A percentile compares a stretch with the other conserved stretches of the same genome.
Evolutionary conservation across 2,888 invertebrate species (phyloP).

Genomic region (Acanthosepion pharaonis): DNA sequence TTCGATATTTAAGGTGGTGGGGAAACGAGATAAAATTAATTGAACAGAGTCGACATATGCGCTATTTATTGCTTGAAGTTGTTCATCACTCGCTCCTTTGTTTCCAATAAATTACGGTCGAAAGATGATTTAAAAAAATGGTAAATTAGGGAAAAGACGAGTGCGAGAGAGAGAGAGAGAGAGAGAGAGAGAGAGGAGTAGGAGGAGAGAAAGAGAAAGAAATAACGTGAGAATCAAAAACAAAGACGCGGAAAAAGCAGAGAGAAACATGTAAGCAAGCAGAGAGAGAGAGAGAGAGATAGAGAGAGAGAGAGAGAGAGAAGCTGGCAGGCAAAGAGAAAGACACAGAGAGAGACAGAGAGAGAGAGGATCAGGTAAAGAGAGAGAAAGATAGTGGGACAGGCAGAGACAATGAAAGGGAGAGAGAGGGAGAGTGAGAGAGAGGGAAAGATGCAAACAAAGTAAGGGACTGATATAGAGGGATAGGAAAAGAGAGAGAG

Average conservation of each 20-base stretch:
- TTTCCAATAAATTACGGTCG: too few relatives aligned
- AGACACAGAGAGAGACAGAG: not conserved
- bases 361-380: not conserved
- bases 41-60: too few relatives aligned
- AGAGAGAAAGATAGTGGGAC: not conserved
- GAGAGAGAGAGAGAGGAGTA: not conserved
- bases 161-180: not conserved
- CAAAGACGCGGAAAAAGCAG: not conserved
- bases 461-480: too few relatives aligned
- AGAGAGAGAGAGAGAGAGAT: not conserved
- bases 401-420: not conserved
- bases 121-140: too few relatives aligned
- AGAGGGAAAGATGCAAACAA: not conserved
- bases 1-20: too few relatives aligned
- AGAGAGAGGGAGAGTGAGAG: not conserved
- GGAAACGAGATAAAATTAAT: too few relatives aligned
- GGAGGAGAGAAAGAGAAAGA: not conserved
- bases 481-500: too few relatives aligned
- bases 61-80: too few relatives aligned
- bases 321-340: too few relatives aligned
- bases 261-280: not conserved
- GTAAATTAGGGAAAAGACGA: not conserved
- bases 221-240: not conserved
- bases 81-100: too few relatives aligned
- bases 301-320: not conserved